Evolutionary conservation across 35 echinoderm and acorn worm species (phyloP).

Genomic region (Patiria miniata): DNA sequence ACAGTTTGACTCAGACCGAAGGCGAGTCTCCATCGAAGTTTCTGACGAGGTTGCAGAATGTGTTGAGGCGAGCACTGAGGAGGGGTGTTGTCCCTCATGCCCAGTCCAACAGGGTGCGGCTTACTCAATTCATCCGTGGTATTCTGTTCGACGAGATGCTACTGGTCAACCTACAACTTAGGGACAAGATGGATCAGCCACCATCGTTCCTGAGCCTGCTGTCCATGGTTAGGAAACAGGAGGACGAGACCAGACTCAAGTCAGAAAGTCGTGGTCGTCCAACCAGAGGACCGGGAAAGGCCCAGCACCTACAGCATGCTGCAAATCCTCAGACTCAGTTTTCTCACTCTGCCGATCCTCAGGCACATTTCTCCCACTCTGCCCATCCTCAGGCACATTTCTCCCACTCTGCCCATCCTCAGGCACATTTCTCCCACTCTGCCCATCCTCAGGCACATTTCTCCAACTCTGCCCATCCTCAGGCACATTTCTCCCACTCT

Average conservation of each 20-base stretch:
- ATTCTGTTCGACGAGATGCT: constrained; percentile 69
- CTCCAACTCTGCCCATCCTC: background rate
- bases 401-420: background rate
- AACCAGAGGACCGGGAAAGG: background rate
- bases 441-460: background rate
- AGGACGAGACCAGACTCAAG: constrained; percentile 34
- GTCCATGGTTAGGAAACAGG: constrained; percentile 24
- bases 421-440: background rate
- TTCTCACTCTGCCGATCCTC: too few relatives aligned
- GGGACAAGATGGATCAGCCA: constrained; percentile 35
- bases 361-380: background rate
- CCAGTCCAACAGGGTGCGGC: constrained; percentile 1
- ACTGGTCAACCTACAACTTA: constrained; percentile 52
- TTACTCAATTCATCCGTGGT: constrained; percentile 55
- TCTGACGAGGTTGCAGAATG: constrained; percentile 26
- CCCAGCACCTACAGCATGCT: background rate
- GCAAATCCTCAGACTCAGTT: background rate
- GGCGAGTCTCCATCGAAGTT: constrained; percentile 45
- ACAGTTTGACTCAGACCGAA: constrained; percentile 31
- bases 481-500: background rate
- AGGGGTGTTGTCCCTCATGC: constrained; percentile 6
- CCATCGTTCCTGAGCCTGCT: constrained; percentile 48
- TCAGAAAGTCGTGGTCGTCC: background rate
- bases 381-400: background rate
- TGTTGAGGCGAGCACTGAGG: constrained; percentile 24